A percentile compares a stretch with the other conserved stretches of the same genome.
Conservation (phyloP, 2,797 vertebrate species). For the Schizothorax lantsangensis region DNA sequence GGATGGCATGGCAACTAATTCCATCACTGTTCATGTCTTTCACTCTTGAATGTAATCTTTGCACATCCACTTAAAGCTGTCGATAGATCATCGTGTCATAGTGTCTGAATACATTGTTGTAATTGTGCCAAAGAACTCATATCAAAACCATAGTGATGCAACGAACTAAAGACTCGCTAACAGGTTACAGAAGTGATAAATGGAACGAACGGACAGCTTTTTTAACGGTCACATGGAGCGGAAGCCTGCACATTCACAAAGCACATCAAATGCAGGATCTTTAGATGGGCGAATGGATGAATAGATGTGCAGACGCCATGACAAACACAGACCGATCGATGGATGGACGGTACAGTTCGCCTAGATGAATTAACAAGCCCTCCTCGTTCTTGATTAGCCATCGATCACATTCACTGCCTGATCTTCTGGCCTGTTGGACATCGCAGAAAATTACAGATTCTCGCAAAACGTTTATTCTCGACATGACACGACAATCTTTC, state of each 20-base stretch:
- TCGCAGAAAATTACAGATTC: not conserved
- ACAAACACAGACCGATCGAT: not conserved
- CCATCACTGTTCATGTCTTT: conserved; percentile 27
- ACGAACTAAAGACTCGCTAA: conserved; percentile 17
- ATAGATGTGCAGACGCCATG: not conserved
- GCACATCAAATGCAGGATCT: conserved; percentile 3
- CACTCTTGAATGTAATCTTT: conserved; percentile 47
- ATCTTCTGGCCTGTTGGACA: conserved; percentile 26
- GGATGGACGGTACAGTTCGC: not conserved
- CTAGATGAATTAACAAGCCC: conserved; percentile 30
- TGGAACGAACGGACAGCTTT: not conserved
- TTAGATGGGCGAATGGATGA: conserved; percentile 10
- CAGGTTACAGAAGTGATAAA: conserved; percentile 2
- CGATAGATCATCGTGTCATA: conserved; percentile 15
- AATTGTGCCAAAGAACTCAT: conserved; percentile 46
- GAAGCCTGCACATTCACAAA: conserved; percentile 33
- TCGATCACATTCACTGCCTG: conserved; percentile 1
- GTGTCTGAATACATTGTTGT: conserved; percentile 26
- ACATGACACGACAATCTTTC: conserved; percentile 31
- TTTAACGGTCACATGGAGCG: not conserved
- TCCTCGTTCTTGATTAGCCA: conserved; percentile 18
- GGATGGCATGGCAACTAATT: conserved; percentile 24
- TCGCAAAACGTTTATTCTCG: not conserved
- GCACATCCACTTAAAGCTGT: conserved; percentile 38
- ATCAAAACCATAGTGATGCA: conserved; percentile 10